Conservation (phyloP, 2,888 invertebrate genomes). For the Epinotia bilunana region DNA sequence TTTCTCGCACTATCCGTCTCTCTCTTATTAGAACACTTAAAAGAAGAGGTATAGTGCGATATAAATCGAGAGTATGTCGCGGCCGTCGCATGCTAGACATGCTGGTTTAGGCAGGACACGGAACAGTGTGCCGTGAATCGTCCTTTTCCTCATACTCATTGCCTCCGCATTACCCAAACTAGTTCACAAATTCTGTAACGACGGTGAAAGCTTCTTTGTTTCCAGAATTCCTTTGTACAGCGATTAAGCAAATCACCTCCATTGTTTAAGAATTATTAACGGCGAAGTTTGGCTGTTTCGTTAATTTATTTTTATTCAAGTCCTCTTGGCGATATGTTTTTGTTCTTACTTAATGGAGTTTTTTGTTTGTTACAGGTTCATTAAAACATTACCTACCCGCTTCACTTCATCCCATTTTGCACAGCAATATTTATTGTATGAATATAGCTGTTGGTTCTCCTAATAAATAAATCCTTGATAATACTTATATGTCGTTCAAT, state of each 20-base stretch:
- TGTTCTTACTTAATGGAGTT: background rate
- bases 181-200: constrained; percentile 52
- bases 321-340: background rate
- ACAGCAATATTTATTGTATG: no score
- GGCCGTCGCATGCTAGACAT: no score
- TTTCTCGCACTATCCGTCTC: no score
- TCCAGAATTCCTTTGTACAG: constrained; percentile 47
- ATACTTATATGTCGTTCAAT: no score
- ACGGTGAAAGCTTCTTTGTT: constrained; percentile 51
- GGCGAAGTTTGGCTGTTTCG: constrained; percentile 14
- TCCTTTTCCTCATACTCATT: constrained; percentile 10
- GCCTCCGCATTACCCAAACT: constrained; percentile 4
- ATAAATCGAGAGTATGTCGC: no score
- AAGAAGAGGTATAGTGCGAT: no score
- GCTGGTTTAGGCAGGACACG: no score
- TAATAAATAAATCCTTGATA: no score
- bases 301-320: constrained; percentile 8
- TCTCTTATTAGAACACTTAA: no score
- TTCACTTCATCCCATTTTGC: no score
- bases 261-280: constrained; percentile 46
- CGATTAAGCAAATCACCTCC: constrained; percentile 58
- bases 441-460: no score
- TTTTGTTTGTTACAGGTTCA: background rate
- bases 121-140: background rate
- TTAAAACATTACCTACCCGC: no score